Conservation (phyloP, 2,797 vertebrate species). For the Gymnocypris eckloni region DNA sequence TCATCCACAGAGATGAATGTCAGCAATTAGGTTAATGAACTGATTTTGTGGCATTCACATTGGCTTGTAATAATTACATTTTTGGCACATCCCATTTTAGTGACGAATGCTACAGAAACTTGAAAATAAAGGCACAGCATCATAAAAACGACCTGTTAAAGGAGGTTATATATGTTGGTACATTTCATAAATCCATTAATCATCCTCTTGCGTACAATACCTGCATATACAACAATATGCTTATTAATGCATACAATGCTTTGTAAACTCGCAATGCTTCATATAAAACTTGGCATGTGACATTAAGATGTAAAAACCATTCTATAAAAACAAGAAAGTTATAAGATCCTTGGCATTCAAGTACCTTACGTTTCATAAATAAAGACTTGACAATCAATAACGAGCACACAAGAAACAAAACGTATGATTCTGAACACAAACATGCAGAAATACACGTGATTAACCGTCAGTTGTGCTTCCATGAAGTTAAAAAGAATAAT, state of each 20-base stretch:
- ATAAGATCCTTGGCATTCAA: background rate
- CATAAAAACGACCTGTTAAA: background rate
- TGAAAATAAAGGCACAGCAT: conserved; percentile 10
- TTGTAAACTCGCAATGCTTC: conserved; percentile 35
- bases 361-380: conserved; percentile 4
- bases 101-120: background rate
- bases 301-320: conserved; percentile 23
- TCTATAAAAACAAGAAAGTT: background rate
- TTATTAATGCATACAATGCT: conserved; percentile 16
- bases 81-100: conserved; percentile 27
- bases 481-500: conserved; percentile 5
- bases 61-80: conserved; percentile 15
- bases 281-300: conserved; percentile 34
- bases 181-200: background rate
- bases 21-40: background rate
- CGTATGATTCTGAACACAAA: background rate
- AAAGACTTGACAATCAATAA: background rate
- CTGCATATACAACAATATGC: background rate
- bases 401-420: background rate
- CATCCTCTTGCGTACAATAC: background rate
- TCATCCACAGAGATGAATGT: background rate
- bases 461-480: background rate
- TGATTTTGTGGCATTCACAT: background rate
- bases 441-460: conserved; percentile 8
- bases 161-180: background rate